Base-by-base conservation (phyloP, 2,113 vertebrate species). In the Microtus richardsoni region DNA sequence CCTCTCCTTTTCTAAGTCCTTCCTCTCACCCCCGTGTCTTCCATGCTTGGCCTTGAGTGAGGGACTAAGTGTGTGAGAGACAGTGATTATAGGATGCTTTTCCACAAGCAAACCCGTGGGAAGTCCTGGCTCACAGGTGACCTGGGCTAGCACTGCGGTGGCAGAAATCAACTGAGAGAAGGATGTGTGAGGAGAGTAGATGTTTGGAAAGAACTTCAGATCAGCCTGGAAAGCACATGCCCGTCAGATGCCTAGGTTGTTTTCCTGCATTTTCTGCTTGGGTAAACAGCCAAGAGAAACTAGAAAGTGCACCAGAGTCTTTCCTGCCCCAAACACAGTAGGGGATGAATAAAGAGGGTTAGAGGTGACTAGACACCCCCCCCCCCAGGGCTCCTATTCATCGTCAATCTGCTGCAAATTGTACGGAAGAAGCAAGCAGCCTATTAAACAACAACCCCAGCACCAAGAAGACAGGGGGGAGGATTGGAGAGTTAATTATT, bases 71-170 rank as follows among this genome's bases (percentile, higher is more conserved):
- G 39, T 41, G n/a, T 62, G 28, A 41, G 26, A 2, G 13, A 30
- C 2, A 11, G 36, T 2, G 62, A 70, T 5, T 28, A 19, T 14
- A 24, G 14, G 5, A 14, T 28, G 2, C 44, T 74, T 44, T 39
- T 58, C 52, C 22, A 5, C 24, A 21, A 3, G 1, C 9, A 41
- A n/a, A 7, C n/a, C 21, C 19, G 0, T 26, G 14, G 64, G 88
- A 68, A 66, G n/a, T 41, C n/a, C 41, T 28, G 12, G 21, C 1
- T 16, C 62, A 0, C 21, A 16, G 80, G 28, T 7, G 3, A 26
- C 3, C 6, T 17, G 21, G 54, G 19, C 24, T 49, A 12, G 19
- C 16, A 13, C 28, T 52, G 4, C 0, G 0, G 30, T n/a, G 52
- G 21, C 70, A 36, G 70, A 36, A 66, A 14, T 7, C 17, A n/a